Base-by-base conservation (phyloP, 2,888 invertebrate species). In the Andrena praecox region DNA sequence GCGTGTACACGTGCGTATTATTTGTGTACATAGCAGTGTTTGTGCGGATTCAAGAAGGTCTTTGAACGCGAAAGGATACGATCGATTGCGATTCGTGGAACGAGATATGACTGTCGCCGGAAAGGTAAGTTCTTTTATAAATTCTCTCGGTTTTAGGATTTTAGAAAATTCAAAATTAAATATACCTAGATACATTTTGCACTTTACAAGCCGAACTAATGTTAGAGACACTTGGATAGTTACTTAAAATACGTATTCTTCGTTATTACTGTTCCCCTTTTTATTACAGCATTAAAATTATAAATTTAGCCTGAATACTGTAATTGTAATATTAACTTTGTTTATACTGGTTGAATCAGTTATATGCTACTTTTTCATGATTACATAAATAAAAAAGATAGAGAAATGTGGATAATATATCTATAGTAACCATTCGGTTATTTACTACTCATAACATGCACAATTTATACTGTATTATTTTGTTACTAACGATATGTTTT, bases 81-180 rank as follows among this genome's bases (percentile, higher is more conserved):
- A 79, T 85, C 83, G 73, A 71, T 70, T 80, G 75, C 79, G 80
- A 86, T 87, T 76, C 82, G 85, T 84, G 79, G 82, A 84, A 77
- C 78, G 74, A 82, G 82, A 87, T 80, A 92, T 93, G 92, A 93
- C 92, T 81, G 91, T 92, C 80, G 91, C 92, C 76, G 92, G 92
- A 88, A 91, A 93, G 92, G 92, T 93, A 86, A 90, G 87, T 80
- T 75, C 59, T 62, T 54, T 78, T 73, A 64, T 63, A n/a, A 54
- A 80, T 80, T 31, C 29, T 73, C 64, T 33, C 8, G 29, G 27
- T 50, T 73, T 50, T 35, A 16, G 2, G 4, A 48, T 27, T 64
- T 42, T 20, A 35, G 16, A 29, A 24, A 59, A 64, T 42, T 42
- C 42, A 20, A 20, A 42, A 56, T 67, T 64, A 42, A 29, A 16